Base-by-base conservation (phyloP, 2,888 invertebrate genomes). In the Drosophila atripex region DNA sequence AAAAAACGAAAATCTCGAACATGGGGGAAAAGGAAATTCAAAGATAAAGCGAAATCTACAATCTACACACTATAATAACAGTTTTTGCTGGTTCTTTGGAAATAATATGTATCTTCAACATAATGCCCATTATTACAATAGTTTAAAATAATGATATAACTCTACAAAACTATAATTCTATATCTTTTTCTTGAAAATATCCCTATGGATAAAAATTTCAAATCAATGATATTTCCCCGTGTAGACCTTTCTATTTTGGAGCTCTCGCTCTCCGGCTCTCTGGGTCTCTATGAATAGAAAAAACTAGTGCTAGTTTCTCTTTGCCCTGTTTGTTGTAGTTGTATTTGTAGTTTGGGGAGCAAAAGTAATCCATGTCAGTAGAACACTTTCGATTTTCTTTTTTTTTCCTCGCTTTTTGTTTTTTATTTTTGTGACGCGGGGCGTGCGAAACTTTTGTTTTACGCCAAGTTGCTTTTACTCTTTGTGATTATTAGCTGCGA, bases 311-410 rank as follows among this genome's bases (percentile, higher is more conserved):
- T 78, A 86, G 84, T 88, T 85, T 88, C 87, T 78, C 76, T 80
- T 66, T 57, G 45, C 64, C 32, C 43, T 45, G 56, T 49, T 65
- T 54, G 65, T 50, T 59, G 58, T 60, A 65, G 63, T 60, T 49
- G 73, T 52, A 56, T 46, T 60, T 49, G 76, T 55, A 64, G 68
- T 50, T 59, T 57, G 56, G 53, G 53, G 50, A 68, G 77, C 79
- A 68, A 80, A 85, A 87, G 79, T 84, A 89, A 90, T 90, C 86
- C 86, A 80, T 90, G 90, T 90, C 88, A 90, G 90, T 90, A 84
- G 90, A 90, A 77, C 89, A 90, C 89, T 90, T 88, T 90, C 89
- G 79, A 73, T 90, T 90, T 89, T 75, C 38, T 61, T 61, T 56
- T 56, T 32, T 64, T 51, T 51, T 25, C 16, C 51, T 59, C 23